Evolutionary conservation across 2,888 invertebrate species (phyloP).

Genomic region (Macropis europaea): DNA sequence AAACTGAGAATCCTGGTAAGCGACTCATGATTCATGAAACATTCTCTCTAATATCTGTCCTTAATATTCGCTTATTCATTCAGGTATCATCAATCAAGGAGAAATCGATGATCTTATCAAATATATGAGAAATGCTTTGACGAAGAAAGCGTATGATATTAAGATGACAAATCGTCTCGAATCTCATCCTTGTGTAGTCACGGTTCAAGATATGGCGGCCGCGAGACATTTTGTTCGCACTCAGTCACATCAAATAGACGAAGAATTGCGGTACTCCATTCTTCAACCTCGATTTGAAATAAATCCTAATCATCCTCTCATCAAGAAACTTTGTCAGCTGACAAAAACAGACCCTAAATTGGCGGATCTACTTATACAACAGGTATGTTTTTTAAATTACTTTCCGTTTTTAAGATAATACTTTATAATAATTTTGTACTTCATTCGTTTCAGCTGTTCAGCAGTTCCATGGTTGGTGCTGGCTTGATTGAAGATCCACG

Average conservation of each 20-base stretch:
- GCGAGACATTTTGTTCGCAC: conserved; percentile 97
- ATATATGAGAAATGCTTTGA: conserved; percentile 89
- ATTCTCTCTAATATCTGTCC: conserved; percentile 1
- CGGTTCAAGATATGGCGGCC: conserved; percentile 98
- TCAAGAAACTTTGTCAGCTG: conserved; percentile 91
- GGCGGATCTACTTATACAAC: conserved; percentile 91
- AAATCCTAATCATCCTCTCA: conserved; percentile 95
- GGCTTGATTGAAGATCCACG: conserved; percentile 96
- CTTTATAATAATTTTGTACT: background rate
- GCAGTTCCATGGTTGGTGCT: conserved; percentile 97
- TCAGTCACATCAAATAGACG: conserved; percentile 89
- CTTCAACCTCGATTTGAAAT: conserved; percentile 96
- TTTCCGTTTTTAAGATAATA: background rate
- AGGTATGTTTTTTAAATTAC: conserved; percentile 80
- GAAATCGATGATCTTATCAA: conserved; percentile 90
- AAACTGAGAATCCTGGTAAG: conserved; percentile 84
- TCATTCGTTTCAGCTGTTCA: conserved; percentile 86
- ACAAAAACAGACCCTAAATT: conserved; percentile 88
- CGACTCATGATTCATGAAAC: background rate
- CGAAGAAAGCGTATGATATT: conserved; percentile 90
- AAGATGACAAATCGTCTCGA: conserved; percentile 92
- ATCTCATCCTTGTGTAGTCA: conserved; percentile 95
- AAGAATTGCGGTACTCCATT: conserved; percentile 92
- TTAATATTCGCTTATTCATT: background rate
- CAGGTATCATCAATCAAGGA: conserved; percentile 85